phyloP scores from a whole-genome alignment of 2,797 vertebrate genomes.

The Microchirus variegatus region DNA sequence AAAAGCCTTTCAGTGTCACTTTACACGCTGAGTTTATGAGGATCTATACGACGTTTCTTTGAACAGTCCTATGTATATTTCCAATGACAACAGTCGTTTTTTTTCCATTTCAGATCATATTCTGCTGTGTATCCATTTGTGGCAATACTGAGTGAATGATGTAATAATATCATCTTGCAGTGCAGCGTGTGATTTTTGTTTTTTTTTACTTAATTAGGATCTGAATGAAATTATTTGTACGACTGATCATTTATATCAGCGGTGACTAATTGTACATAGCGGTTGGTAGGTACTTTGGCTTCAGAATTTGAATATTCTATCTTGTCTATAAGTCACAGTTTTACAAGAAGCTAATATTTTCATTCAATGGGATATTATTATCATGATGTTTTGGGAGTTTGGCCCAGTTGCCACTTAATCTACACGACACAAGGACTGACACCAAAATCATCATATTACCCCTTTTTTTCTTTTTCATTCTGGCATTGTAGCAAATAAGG shows the following conservation, averaged over 20 bases:
- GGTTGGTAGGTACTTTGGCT: slow-evolving; percentile 16
- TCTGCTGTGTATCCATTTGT: slow-evolving; percentile 41
- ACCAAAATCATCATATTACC: slow-evolving; percentile 52
- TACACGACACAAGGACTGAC: slow-evolving; percentile 38
- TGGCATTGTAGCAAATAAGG: slow-evolving; percentile 17
- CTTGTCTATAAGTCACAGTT: slow-evolving; percentile 20
- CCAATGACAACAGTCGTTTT: slow-evolving; percentile 50
- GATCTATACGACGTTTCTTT: slow-evolving; percentile 55
- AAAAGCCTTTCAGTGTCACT: slow-evolving; percentile 59
- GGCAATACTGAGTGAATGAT: slow-evolving; percentile 59
- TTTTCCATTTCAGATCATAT: slow-evolving; percentile 51
- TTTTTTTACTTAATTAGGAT: slow-evolving; percentile 2
- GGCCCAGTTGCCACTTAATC: slow-evolving; percentile 26
- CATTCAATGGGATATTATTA: slow-evolving; percentile 18
- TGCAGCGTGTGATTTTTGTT: slow-evolving; percentile 22
- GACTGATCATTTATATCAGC: slow-evolving; percentile 38
- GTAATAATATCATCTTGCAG: slow-evolving; percentile 56
- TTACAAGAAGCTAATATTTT: slow-evolving; percentile 19
- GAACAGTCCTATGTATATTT: slow-evolving; percentile 47
- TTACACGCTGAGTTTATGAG: slow-evolving; percentile 47
- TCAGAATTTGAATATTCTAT: slow-evolving; percentile 14
- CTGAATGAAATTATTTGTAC: slow-evolving; percentile 20
- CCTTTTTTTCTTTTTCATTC: slow-evolving; percentile 11
- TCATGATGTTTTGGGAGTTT: slow-evolving; percentile 21
- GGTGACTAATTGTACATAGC: slow-evolving; percentile 33